These are phyloP conservation scores for Dipodomys merriami DNA, from an alignment of 2,113 vertebrate species.

Conservation along the genomic window DNA sequence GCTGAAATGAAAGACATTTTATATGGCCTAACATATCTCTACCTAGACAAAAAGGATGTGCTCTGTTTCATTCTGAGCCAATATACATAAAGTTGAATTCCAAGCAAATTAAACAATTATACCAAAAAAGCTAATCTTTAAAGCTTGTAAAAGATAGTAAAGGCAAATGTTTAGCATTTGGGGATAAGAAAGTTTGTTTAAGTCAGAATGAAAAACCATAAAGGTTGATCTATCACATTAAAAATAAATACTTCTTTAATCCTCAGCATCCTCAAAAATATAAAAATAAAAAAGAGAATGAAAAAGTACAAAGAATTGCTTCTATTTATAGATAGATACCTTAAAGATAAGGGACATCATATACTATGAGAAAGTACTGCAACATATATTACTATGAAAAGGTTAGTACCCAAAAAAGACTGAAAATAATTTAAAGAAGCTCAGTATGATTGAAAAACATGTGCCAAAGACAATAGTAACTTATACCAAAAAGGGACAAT, in stretches of 20 bases:
- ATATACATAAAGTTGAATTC: neutral
- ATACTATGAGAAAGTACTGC: neutral
- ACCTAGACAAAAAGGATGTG: neutral
- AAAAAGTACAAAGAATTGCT: neutral
- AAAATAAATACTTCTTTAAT: neutral
- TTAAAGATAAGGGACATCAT: neutral
- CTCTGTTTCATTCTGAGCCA: neutral
- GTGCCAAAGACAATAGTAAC: neutral
- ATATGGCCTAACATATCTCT: neutral
- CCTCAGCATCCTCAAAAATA: neutral
- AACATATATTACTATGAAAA: neutral
- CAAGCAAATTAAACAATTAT: neutral
- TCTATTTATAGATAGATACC: neutral
- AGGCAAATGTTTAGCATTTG: neutral
- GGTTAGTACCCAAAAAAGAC: neutral
- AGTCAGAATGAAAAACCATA: neutral
- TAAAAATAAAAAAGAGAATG: neutral
- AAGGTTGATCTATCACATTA: neutral
- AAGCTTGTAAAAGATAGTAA: conserved; percentile 18
- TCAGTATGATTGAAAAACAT: neutral
- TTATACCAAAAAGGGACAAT: neutral
- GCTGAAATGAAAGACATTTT: conserved; percentile 1
- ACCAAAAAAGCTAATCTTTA: conserved; percentile 5
- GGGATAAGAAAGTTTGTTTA: neutral
- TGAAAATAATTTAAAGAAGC: neutral